Conservation (phyloP, 2,113 vertebrate genomes). For the Platysternon megacephalum region DNA sequence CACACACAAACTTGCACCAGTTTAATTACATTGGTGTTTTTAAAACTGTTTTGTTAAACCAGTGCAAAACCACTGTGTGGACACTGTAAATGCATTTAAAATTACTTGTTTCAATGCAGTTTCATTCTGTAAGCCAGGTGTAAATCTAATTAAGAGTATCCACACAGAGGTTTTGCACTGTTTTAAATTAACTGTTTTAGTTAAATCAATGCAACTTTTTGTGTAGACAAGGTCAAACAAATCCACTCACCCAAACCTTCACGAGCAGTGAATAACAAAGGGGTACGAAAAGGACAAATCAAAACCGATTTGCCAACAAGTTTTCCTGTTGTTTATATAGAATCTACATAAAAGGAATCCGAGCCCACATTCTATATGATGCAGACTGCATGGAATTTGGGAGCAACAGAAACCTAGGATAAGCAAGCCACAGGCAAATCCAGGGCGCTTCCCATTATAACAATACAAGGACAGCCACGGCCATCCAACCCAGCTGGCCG, state of each 20-base stretch:
- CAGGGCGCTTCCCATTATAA: neutral
- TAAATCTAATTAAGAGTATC: neutral
- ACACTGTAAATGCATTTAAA: neutral
- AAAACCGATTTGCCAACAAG: neutral
- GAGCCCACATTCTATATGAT: neutral
- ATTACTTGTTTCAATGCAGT: neutral
- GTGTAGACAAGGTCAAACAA: neutral
- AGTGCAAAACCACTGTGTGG: too few relatives aligned
- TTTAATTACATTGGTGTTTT: neutral
- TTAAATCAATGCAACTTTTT: neutral
- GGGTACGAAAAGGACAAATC: neutral
- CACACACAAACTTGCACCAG: neutral
- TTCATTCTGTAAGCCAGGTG: neutral
- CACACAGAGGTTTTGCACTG: neutral
- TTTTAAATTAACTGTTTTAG: neutral
- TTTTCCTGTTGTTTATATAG: neutral
- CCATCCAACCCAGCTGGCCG: too few relatives aligned
- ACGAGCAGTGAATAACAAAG: neutral
- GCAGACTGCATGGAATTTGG: neutral
- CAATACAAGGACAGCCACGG: too few relatives aligned
- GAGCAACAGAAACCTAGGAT: neutral
- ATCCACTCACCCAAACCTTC: neutral
- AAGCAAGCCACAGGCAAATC: neutral
- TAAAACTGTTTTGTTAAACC: neutral
- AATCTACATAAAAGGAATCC: neutral